These are phyloP conservation scores for Alcis repandata DNA, from an alignment of 2,888 invertebrate species.

Conservation along the genomic window DNA sequence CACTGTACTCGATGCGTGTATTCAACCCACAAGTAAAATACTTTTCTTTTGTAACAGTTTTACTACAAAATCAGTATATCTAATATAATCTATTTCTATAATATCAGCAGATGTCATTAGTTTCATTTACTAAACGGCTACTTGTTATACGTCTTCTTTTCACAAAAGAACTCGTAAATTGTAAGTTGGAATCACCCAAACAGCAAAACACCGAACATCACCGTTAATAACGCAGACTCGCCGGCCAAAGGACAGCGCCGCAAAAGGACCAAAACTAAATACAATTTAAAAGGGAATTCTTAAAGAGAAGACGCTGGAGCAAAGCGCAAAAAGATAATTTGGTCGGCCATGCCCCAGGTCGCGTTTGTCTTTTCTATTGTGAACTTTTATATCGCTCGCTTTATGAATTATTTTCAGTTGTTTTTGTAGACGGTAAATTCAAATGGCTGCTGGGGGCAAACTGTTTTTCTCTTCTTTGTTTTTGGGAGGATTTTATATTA, in stretches of 20 bases:
- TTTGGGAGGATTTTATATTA: background rate
- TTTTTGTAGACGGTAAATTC: conserved; percentile 79
- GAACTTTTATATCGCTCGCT: conserved; percentile 82
- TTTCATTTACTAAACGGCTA: too few relatives aligned
- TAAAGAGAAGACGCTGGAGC: conserved; percentile 77
- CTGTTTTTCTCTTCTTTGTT: conserved; percentile 12
- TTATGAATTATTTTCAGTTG: conserved; percentile 84
- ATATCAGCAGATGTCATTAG: too few relatives aligned
- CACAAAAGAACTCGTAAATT: background rate
- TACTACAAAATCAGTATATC: too few relatives aligned
- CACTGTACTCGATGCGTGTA: too few relatives aligned
- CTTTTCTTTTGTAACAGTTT: too few relatives aligned
- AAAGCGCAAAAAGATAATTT: conserved; percentile 80
- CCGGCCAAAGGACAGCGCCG: conserved; percentile 74
- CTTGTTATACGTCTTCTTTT: background rate
- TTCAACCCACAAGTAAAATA: too few relatives aligned
- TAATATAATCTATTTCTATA: too few relatives aligned
- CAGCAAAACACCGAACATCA: conserved; percentile 28
- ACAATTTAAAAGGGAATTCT: conserved; percentile 86
- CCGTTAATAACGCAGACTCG: conserved; percentile 74
- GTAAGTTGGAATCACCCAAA: conserved; percentile 8
- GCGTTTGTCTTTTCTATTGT: conserved; percentile 84
- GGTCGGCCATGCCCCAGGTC: conserved; percentile 64
- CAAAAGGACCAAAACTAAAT: conserved; percentile 81
- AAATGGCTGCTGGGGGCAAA: conserved; percentile 64